Conservation (phyloP, 1,140 invertebrate genomes). For the Drosophila kikkawai region DNA sequence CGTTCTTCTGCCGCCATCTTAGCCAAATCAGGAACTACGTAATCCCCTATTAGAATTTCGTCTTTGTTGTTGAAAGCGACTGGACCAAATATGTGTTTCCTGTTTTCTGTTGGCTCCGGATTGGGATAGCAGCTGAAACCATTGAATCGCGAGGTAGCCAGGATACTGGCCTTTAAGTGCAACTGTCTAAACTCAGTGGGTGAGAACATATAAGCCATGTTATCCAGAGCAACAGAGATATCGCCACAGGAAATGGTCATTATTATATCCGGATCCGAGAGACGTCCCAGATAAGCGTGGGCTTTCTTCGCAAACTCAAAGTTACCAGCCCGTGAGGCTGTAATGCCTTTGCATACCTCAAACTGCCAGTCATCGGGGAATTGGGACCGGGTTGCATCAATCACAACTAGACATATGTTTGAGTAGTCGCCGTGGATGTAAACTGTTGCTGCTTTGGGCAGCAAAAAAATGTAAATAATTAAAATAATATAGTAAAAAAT, state of each 20-base stretch:
- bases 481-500: no score
- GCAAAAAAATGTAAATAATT: no score
- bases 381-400: not conserved
- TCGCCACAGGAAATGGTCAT: not conserved
- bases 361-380: not conserved
- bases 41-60: not conserved
- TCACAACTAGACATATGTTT: not conserved
- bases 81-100: not conserved
- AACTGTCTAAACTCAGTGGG: not conserved
- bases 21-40: not conserved
- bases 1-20: not conserved
- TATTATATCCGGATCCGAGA: not conserved
- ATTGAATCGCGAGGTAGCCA: conserved; percentile 4
- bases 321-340: not conserved
- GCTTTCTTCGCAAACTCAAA: conserved; percentile 2
- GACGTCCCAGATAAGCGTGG: not conserved
- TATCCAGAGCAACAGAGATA: not conserved
- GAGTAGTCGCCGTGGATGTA: not conserved
- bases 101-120: conserved; percentile 5
- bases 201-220: not conserved
- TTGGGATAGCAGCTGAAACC: conserved; percentile 3
- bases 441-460: conserved; percentile 2
- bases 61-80: conserved; percentile 4
- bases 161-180: conserved; percentile 6
- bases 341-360: not conserved